phyloP scores from a whole-genome alignment of 2,888 invertebrate genomes.

The Barypeithes pellucidus region DNA sequence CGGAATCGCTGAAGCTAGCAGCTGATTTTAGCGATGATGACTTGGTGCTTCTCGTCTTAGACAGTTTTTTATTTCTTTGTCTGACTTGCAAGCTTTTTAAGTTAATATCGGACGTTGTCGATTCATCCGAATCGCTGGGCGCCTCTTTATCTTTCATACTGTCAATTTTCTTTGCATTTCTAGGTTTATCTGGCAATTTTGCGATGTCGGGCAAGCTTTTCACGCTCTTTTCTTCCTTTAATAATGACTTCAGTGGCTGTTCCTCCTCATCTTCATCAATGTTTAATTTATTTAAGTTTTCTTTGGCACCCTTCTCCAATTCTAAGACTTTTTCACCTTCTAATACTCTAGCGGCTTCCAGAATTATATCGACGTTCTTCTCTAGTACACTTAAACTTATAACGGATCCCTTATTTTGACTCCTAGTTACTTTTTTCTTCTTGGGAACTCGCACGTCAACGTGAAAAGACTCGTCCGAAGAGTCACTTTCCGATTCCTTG shows the following conservation, averaged over 20 bases:
- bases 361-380: conserved; percentile 48
- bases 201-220: background rate
- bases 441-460: conserved; percentile 59
- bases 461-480: conserved; percentile 62
- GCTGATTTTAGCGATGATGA: conserved; percentile 59
- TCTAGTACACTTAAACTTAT: conserved; percentile 36
- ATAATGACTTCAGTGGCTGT: background rate
- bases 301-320: background rate
- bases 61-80: conserved; percentile 60
- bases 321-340: conserved; percentile 33
- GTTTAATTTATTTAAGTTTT: background rate
- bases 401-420: background rate
- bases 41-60: conserved; percentile 55
- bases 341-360: conserved; percentile 48
- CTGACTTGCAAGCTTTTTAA: conserved; percentile 56
- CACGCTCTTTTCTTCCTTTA: conserved; percentile 4
- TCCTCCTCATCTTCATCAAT: conserved; percentile 4
- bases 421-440: conserved; percentile 60
- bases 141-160: too few species aligned
- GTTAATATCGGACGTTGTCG: conserved; percentile 61
- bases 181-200: conserved; percentile 12
- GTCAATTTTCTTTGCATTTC: background rate
- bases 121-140: conserved; percentile 59
- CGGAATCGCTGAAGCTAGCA: conserved; percentile 75
- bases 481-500: conserved; percentile 55